These are phyloP conservation scores for Uropsilus gracilis DNA, from an alignment of 2,113 vertebrate species.

Conservation along the genomic window DNA sequence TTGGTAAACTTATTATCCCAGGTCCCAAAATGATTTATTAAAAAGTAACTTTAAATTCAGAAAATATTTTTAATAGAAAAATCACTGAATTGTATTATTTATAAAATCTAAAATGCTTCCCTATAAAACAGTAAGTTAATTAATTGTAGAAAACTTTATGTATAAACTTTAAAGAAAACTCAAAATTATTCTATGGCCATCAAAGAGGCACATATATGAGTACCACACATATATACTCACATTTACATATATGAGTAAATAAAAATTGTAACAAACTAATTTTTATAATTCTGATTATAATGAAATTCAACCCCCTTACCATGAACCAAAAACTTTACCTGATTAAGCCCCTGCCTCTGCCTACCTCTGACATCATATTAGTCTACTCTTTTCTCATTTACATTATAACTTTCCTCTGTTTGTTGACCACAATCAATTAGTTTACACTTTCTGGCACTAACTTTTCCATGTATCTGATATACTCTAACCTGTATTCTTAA, in stretches of 20 bases:
- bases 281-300: not conserved
- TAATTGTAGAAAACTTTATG: not conserved
- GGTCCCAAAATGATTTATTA: not conserved
- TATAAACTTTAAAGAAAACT: constrained; percentile 1
- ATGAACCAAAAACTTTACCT: not conserved
- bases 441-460: not conserved
- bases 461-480: not conserved
- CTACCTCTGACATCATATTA: not conserved
- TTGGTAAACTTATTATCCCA: not conserved
- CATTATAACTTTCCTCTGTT: not conserved
- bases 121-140: not conserved
- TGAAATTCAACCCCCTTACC: not conserved
- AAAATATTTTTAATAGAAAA: constrained; percentile 28
- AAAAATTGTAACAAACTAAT: constrained; percentile 21
- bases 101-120: constrained; percentile 21
- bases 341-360: not conserved
- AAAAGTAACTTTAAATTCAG: constrained; percentile 34
- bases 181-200: not conserved
- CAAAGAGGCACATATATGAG: not conserved
- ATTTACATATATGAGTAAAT: not conserved
- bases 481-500: not conserved
- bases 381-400: not conserved
- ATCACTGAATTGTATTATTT: not conserved
- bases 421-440: not conserved
- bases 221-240: too few relatives aligned